Percentiles rank a stretch among this genome's conserved stretches.
These are phyloP conservation scores for Seriola rivoliana DNA, from an alignment of 2,113 vertebrate species.

Conservation along the genomic window DNA sequence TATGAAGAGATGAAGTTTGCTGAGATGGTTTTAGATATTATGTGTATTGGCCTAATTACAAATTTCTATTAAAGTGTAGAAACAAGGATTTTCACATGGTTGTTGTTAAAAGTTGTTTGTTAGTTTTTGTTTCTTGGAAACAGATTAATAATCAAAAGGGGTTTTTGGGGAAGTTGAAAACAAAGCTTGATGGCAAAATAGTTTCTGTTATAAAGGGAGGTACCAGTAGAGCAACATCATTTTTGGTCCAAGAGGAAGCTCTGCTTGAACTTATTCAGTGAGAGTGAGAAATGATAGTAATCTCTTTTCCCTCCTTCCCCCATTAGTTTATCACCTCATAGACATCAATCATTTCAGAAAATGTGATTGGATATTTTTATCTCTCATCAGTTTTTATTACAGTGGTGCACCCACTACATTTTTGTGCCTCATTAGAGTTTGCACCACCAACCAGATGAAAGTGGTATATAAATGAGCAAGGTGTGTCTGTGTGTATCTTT, in stretches of 20 bases:
- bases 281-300: background rate
- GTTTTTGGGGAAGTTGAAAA: no score
- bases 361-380: background rate
- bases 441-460: background rate
- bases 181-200: no score
- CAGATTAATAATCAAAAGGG: no score
- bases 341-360: background rate
- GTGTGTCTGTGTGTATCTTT: background rate
- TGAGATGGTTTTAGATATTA: no score
- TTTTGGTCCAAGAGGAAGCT: background rate
- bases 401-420: background rate
- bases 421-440: conserved; percentile 1
- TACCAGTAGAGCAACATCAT: background rate
- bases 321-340: background rate
- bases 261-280: background rate
- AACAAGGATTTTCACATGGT: no score
- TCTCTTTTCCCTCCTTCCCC: background rate
- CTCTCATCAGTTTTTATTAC: conserved; percentile 13
- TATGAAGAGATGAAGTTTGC: no score
- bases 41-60: no score
- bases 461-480: background rate
- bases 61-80: no score
- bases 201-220: background rate
- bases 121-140: no score
- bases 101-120: no score